Conservation (phyloP, 2,113 vertebrate genomes). For the Apaloderma vittatum region DNA sequence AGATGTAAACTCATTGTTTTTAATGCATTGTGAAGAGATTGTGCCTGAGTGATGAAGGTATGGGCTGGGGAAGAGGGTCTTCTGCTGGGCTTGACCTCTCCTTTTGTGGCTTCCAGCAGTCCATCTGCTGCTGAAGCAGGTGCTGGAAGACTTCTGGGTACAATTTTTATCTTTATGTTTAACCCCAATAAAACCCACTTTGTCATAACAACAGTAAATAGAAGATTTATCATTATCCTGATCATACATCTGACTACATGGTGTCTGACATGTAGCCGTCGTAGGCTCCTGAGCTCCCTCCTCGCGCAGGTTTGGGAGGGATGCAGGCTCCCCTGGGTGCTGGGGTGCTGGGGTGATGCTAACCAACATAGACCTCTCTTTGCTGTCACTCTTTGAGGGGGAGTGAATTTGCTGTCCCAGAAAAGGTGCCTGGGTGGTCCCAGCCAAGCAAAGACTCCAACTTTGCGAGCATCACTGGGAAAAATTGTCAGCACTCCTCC, state of each 20-base stretch:
- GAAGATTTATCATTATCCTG: not conserved
- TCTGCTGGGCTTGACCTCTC: not conserved
- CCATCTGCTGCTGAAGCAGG: not conserved
- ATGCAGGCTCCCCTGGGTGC: not conserved
- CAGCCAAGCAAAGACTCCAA: not conserved
- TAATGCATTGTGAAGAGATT: accelerated
- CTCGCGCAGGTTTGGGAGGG: not conserved
- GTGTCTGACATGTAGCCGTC: too few species aligned
- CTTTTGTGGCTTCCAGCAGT: not conserved
- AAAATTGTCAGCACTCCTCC: not conserved
- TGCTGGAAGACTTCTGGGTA: not conserved
- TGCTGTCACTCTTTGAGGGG: not conserved
- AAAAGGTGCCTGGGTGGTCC: not conserved
- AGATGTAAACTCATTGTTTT: not conserved
- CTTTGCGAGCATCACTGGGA: not conserved
- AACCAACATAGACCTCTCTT: not conserved
- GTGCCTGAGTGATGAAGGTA: not conserved
- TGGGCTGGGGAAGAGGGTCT: not conserved
- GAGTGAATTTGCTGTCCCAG: not conserved
- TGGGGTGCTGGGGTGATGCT: not conserved
- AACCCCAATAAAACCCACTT: not conserved
- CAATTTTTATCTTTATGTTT: not conserved
- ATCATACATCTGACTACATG: not conserved
- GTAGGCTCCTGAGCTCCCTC: not conserved
- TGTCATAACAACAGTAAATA: not conserved